Evolutionary conservation across 2,888 invertebrate genomes (phyloP).

Genomic region (Exocentrus adspersus): DNA sequence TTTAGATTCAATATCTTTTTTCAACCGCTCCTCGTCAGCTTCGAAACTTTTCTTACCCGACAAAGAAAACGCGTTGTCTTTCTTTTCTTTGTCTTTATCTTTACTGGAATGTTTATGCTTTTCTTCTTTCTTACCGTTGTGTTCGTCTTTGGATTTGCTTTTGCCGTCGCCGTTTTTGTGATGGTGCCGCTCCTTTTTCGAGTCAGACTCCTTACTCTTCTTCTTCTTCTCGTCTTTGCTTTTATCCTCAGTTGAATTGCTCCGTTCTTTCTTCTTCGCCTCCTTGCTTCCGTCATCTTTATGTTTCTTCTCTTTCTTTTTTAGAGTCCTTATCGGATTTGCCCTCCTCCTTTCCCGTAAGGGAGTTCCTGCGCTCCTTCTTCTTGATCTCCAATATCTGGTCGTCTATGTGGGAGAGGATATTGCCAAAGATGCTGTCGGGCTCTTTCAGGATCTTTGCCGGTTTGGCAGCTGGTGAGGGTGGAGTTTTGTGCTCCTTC

Average conservation of each 20-base stretch:
- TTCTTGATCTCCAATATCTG: conserved; percentile 45
- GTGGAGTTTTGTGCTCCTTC: background rate
- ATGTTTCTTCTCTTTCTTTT: conserved; percentile 19
- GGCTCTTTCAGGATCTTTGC: conserved; percentile 47
- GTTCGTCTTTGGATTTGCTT: conserved; percentile 16
- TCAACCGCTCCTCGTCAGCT: conserved; percentile 20
- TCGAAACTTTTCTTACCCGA: conserved; percentile 10
- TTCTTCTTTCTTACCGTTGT: conserved; percentile 11
- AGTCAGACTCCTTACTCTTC: background rate
- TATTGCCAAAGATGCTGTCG: conserved; percentile 47
- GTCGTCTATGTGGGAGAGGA: conserved; percentile 51
- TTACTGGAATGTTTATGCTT: conserved; percentile 28
- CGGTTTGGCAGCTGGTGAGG: background rate
- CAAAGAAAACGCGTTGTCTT: conserved; percentile 14
- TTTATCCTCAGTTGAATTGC: conserved; percentile 8
- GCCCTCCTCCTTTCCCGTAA: conserved; percentile 23
- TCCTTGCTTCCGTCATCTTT: conserved; percentile 11
- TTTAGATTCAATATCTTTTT: conserved; percentile 18
- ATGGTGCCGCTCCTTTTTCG: conserved; percentile 4
- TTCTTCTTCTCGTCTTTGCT: conserved; percentile 9
- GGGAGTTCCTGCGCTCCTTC: conserved; percentile 35
- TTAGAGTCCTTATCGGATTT: conserved; percentile 17
- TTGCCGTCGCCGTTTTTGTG: conserved; percentile 22
- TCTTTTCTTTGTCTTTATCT: conserved; percentile 25
- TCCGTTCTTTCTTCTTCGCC: conserved; percentile 20